Percentiles rank a stretch among this genome's conserved stretches.
These are phyloP conservation scores for Acrocephalus scirpaceus DNA, from an alignment of 2,797 vertebrate species.

Conservation along the genomic window DNA sequence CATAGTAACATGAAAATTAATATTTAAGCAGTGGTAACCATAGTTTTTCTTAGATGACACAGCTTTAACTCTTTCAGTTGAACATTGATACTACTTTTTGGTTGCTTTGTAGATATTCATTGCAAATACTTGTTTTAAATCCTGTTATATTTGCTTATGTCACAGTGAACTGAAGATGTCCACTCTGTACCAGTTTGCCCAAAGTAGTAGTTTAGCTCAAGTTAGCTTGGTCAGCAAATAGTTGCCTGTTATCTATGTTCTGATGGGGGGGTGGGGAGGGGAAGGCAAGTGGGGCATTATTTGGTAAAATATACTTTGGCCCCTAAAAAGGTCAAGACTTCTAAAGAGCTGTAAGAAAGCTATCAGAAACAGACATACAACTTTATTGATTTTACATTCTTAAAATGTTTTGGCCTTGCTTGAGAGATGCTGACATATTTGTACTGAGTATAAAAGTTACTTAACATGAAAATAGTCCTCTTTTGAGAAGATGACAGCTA, in stretches of 20 bases:
- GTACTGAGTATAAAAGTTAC: background rate
- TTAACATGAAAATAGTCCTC: background rate
- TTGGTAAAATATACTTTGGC: background rate
- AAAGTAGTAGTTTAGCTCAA: background rate
- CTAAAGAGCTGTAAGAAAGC: background rate
- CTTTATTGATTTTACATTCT: accelerated
- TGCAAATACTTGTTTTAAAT: background rate
- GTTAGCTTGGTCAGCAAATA: background rate
- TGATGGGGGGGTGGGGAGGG: background rate
- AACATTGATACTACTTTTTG: background rate
- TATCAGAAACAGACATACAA: background rate
- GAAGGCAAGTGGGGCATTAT: background rate
- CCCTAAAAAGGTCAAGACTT: background rate
- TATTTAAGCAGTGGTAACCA: background rate
- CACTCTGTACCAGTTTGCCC: background rate
- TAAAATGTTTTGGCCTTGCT: background rate
- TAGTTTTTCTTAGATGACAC: background rate
- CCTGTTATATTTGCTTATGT: background rate
- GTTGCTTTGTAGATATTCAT: background rate
- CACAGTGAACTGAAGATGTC: background rate
- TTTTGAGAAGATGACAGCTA: background rate
- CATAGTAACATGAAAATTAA: background rate
- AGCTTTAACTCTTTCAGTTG: background rate
- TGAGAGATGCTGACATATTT: background rate
- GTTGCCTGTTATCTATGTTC: background rate